Conservation (phyloP, 2,113 vertebrate species). For the Elachura formosa region DNA sequence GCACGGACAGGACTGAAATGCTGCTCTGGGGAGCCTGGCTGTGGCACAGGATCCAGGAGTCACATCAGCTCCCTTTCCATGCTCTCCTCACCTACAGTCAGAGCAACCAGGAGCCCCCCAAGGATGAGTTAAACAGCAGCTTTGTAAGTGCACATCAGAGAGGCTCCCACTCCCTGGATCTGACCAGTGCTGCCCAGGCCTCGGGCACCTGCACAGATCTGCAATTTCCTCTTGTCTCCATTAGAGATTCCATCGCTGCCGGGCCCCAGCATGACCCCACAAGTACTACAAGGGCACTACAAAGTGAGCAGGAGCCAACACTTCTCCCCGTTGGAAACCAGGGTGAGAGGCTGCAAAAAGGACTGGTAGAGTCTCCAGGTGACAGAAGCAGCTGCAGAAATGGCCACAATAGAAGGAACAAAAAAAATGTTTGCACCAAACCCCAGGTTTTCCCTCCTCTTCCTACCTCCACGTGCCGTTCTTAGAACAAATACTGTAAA, state of each 20-base stretch:
- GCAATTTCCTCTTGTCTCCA: neutral
- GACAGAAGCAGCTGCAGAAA: neutral
- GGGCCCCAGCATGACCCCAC: neutral
- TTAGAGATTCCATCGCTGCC: neutral
- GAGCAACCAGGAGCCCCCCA: neutral
- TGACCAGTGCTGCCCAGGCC: neutral
- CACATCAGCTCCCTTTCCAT: neutral
- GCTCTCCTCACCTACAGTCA: neutral
- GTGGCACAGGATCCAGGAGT: neutral
- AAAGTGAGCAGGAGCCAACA: neutral
- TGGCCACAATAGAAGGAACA: fast-evolving
- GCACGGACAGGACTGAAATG: neutral
- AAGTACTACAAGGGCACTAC: neutral
- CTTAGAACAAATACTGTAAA: neutral
- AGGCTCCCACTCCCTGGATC: neutral
- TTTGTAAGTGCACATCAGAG: neutral
- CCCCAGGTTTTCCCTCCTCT: neutral
- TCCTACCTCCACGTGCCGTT: neutral
- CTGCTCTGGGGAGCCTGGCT: neutral
- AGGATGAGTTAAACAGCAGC: neutral
- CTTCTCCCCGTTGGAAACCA: neutral
- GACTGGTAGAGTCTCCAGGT: neutral
- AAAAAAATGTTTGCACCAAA: neutral
- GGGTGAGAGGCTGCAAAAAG: neutral
- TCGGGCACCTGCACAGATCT: neutral